Percentiles rank a stretch among this genome's conserved stretches.
Evolutionary conservation across 1,140 invertebrate genomes (phyloP).

Genomic region (Macrobrachium rosenbergii): DNA sequence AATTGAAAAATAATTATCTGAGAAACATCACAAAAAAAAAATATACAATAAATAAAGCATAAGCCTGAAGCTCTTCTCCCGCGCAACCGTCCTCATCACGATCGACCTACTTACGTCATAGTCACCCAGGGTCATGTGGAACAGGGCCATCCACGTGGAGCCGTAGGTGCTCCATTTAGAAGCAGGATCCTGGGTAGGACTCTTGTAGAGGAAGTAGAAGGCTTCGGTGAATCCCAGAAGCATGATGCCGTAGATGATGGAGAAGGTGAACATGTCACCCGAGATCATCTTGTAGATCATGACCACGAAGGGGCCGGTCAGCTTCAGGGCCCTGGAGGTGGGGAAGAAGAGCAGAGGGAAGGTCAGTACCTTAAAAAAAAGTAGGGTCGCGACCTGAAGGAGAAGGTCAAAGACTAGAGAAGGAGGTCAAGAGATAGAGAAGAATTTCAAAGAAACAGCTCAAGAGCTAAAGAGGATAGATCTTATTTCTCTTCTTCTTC

Average conservation of each 20-base stretch:
- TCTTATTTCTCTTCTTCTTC: too few species aligned
- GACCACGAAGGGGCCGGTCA: constrained; percentile 97
- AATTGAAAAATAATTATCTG: too few species aligned
- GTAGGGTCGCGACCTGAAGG: neutral
- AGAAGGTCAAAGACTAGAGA: too few species aligned
- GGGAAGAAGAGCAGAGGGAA: neutral
- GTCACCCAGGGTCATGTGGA: constrained; percentile 97
- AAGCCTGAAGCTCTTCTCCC: too few species aligned
- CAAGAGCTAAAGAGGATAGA: too few species aligned
- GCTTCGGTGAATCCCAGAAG: constrained; percentile 95
- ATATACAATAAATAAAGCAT: neutral
- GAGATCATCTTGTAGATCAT: constrained; percentile 99
- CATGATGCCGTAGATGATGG: constrained; percentile 95
- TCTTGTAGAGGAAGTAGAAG: constrained; percentile 96
- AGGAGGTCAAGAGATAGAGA: neutral
- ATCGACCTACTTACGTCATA: constrained; percentile 87
- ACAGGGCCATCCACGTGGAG: constrained; percentile 96
- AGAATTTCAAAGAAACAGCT: too few species aligned
- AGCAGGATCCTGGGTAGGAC: constrained; percentile 81
- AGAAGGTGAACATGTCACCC: constrained; percentile 97
- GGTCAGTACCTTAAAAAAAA: too few species aligned
- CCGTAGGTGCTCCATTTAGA: constrained; percentile 86
- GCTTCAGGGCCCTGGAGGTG: constrained; percentile 82
- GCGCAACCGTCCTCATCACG: neutral
- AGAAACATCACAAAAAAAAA: neutral